Conservation (phyloP, 2,113 vertebrate species). For the Stomatorhinus ivindoensis region DNA sequence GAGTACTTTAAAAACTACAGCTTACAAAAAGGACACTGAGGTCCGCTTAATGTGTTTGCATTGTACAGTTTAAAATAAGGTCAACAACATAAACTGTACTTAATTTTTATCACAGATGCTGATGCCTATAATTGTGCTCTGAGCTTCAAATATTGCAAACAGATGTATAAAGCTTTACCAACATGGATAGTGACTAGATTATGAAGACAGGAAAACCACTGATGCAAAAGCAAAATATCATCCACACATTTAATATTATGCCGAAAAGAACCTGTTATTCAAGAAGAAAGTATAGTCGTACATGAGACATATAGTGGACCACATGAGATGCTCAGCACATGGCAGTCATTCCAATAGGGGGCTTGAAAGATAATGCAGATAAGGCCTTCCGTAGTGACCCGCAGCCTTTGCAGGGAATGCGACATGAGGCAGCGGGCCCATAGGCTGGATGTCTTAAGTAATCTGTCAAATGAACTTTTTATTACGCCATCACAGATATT, state of each 20-base stretch:
- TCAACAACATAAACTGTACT: background rate
- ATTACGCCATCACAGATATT: background rate
- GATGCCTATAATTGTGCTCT: conserved; percentile 5
- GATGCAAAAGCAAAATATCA: background rate
- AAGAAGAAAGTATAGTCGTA: background rate
- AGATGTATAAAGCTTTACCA: background rate
- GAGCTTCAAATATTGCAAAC: background rate
- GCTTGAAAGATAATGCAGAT: background rate
- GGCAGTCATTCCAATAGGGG: background rate
- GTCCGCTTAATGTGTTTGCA: background rate
- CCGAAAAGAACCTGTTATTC: background rate
- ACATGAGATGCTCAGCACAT: background rate
- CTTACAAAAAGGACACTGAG: background rate
- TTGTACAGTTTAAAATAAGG: background rate
- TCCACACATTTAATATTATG: background rate
- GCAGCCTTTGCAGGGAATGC: background rate
- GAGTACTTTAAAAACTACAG: background rate
- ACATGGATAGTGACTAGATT: background rate
- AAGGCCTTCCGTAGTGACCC: background rate
- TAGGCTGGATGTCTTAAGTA: background rate
- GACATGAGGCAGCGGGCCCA: background rate
- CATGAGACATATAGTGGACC: background rate
- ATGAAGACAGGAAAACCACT: background rate
- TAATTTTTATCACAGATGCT: background rate
- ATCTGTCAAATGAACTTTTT: background rate